Evolutionary conservation across 2,797 vertebrate genomes (phyloP).

Genomic region (Myotis daubentonii): DNA sequence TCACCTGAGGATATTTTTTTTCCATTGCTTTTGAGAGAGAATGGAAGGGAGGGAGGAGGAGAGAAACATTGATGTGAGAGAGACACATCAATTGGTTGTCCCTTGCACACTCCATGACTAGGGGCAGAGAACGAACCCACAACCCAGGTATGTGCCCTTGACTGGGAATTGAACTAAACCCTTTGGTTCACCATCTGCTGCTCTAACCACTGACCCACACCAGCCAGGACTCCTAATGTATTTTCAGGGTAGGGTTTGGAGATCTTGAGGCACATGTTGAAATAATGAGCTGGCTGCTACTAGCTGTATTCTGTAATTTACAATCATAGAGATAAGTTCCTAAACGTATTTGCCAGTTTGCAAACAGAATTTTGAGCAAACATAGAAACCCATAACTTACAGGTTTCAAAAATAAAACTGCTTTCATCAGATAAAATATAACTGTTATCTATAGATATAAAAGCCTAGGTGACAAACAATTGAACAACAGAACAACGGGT

Average conservation of each 20-base stretch:
- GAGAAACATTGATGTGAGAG: no score
- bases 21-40: no score
- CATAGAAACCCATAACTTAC: not conserved
- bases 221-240: not conserved
- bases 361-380: not conserved
- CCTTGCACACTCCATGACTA: no score
- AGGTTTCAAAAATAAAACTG: not conserved
- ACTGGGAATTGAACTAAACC: no score
- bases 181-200: no score
- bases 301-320: not conserved
- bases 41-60: no score
- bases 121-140: no score
- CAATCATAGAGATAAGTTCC: not conserved
- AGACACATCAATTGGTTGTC: no score
- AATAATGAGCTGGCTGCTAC: not conserved
- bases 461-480: no score
- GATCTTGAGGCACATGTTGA: not conserved
- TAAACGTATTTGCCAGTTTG: not conserved
- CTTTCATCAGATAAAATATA: not conserved
- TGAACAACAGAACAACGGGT: rapidly evolving
- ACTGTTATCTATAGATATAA: not conserved
- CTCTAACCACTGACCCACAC: no score
- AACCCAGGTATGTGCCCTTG: no score
- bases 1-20: no score
- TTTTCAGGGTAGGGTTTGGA: not conserved